Conservation (phyloP, 2,113 vertebrate genomes). For the Danionella cerebrum region DNA sequence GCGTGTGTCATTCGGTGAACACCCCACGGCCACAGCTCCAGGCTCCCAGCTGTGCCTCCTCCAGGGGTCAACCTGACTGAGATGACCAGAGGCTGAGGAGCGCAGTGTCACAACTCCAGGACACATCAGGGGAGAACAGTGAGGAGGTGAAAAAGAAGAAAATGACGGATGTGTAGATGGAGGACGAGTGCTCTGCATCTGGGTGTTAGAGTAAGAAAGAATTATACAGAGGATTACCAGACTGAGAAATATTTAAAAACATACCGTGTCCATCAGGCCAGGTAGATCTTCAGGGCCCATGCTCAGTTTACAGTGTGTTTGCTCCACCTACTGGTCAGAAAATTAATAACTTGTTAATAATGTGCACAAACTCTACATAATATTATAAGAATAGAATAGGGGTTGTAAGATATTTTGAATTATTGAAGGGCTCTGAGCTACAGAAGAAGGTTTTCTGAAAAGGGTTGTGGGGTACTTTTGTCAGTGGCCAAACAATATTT, state of each 20-base stretch:
- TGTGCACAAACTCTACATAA: background rate
- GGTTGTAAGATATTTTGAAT: too few relatives aligned
- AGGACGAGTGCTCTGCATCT: constrained; percentile 35
- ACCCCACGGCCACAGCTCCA: constrained; percentile 46
- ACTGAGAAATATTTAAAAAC: background rate
- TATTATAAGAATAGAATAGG: too few relatives aligned
- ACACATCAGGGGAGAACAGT: constrained; percentile 31
- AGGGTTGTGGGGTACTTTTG: too few relatives aligned
- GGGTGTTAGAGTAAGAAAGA: background rate
- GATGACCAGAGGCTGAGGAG: constrained; percentile 25
- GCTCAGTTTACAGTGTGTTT: background rate
- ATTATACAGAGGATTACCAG: too few relatives aligned
- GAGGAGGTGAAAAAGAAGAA: background rate
- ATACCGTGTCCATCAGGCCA: constrained; percentile 34
- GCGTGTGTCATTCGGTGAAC: constrained; percentile 37
- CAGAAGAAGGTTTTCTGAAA: too few relatives aligned
- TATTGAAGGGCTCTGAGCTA: too few relatives aligned
- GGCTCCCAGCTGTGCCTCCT: constrained; percentile 78
- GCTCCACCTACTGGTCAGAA: constrained; percentile 15
- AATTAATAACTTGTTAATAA: background rate
- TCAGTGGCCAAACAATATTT: too few relatives aligned
- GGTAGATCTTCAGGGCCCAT: constrained; percentile 36
- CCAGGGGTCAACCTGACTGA: constrained; percentile 50
- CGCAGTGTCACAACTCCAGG: constrained; percentile 35
- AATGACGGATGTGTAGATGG: background rate